Base-by-base conservation (phyloP, 2,888 invertebrate species). In the Palloptera scutellata region DNA sequence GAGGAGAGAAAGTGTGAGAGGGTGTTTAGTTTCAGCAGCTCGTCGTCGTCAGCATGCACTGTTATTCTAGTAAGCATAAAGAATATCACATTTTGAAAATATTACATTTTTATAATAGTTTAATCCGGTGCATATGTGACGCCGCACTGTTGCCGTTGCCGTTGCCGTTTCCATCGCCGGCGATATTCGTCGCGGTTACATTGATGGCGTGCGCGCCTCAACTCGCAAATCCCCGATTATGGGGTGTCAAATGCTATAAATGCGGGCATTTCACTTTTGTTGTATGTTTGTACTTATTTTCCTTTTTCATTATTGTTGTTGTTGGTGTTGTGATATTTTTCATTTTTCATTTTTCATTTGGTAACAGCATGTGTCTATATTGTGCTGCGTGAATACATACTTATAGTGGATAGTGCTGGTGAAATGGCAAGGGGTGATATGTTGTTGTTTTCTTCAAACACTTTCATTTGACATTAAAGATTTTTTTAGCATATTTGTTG, bases 41-140 rank as follows among this genome's bases (percentile, higher is more conserved):
- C 30, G 30, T 6, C 30, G 6, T 30, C 30, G 30, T 30, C 30
- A 6, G 6, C 6, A 30, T 30, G 6, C 30, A 30, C 6, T 30
- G 30, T 30, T 53, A 3, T 53, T 60, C 40, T 17, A 40, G 54
- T 41, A 13, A 30, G 42, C 15, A 45, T 30, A 4, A 17, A 15
- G 17, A 17, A 43, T 40, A 19, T 12, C 55, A 63, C 63, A 54
- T 55, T 63, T 63, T 63, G 45, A 66, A 67, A 69, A 69, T 59
- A 64, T 80, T 78, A 79, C 75, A 81, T 77, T 80, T 81, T 76
- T 75, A 75, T 79, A 83, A 79, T 79, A 78, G 79, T 79, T 81
- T 83, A 81, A 81, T 81, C 82, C 78, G 75, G 75, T 75, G 78
- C 82, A 79, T 80, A 81, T 80, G 81, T 75, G 78, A 74, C 77